phyloP scores from a whole-genome alignment of 2,888 invertebrate species.

The Microplitis manilae region DNA sequence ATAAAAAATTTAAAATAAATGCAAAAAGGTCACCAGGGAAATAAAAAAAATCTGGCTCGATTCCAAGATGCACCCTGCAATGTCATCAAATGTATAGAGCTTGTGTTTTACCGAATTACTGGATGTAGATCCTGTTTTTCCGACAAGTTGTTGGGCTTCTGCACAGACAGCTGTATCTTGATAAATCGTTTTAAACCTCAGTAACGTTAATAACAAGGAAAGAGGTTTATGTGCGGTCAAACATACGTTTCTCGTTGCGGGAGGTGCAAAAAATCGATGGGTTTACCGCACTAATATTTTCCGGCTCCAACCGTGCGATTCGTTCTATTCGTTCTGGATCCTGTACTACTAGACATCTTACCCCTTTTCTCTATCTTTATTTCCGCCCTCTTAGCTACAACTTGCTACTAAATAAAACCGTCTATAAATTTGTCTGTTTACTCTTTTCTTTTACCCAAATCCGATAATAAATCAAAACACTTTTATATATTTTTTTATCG shows the following conservation, averaged over 20 bases:
- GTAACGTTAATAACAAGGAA: constrained; percentile 51
- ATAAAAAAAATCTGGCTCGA: constrained; percentile 8
- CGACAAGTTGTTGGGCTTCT: too few relatives aligned
- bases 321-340: constrained; percentile 24
- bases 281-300: constrained; percentile 52
- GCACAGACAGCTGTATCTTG: neutral
- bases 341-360: constrained; percentile 13
- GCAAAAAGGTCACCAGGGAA: too few relatives aligned
- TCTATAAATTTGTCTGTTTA: too few relatives aligned
- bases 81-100: neutral
- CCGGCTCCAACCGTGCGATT: constrained; percentile 43
- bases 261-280: constrained; percentile 50
- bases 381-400: too few relatives aligned
- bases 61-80: constrained; percentile 10
- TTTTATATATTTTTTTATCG: too few relatives aligned
- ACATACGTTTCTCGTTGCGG: constrained; percentile 50
- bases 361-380: constrained; percentile 21
- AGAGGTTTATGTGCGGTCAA: constrained; percentile 56
- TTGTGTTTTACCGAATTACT: neutral
- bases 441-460: neutral
- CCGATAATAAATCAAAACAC: neutral
- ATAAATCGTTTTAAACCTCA: constrained; percentile 30
- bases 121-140: neutral
- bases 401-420: too few relatives aligned
- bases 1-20: neutral